Percentiles rank a stretch among this genome's conserved stretches.
Conservation (phyloP, 2,888 invertebrate genomes). For the Thymelicus lineola region DNA sequence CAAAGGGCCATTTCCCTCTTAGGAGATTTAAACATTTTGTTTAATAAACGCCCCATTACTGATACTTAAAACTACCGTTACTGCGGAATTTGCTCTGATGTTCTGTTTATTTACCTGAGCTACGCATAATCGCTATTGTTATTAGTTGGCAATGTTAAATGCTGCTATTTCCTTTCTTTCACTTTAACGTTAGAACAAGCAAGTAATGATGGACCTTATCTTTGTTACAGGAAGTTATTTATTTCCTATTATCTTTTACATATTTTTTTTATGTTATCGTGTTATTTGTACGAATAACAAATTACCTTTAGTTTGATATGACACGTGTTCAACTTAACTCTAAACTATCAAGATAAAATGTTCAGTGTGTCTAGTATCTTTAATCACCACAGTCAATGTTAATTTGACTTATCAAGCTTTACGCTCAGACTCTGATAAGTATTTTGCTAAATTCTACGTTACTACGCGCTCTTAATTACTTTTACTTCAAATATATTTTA, state of each 20-base stretch:
- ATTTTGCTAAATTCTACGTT: slow-evolving; percentile 10
- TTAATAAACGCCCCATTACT: slow-evolving; percentile 28
- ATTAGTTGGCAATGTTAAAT: slow-evolving; percentile 1
- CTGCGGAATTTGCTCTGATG: slow-evolving; percentile 17
- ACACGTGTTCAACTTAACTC: neutral
- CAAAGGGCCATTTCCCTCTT: slow-evolving; percentile 60
- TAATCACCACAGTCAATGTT: neutral
- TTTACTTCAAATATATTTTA: slow-evolving; percentile 15
- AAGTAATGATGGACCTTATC: no score
- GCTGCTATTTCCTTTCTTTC: no score
- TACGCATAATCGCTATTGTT: slow-evolving; percentile 10
- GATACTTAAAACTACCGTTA: slow-evolving; percentile 32
- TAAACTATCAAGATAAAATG: neutral
- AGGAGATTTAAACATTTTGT: slow-evolving; percentile 44
- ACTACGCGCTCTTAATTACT: slow-evolving; percentile 19
- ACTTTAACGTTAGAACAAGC: no score
- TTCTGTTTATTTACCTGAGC: slow-evolving; percentile 29
- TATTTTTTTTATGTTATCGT: no score
- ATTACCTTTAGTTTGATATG: neutral
- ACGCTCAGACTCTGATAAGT: neutral
- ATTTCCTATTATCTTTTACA: neutral
- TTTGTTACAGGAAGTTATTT: no score
- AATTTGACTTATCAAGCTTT: neutral
- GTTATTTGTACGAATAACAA: neutral
- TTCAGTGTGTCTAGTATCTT: neutral